Conservation (phyloP, 2,113 vertebrate genomes). For the Piaya cayana region DNA sequence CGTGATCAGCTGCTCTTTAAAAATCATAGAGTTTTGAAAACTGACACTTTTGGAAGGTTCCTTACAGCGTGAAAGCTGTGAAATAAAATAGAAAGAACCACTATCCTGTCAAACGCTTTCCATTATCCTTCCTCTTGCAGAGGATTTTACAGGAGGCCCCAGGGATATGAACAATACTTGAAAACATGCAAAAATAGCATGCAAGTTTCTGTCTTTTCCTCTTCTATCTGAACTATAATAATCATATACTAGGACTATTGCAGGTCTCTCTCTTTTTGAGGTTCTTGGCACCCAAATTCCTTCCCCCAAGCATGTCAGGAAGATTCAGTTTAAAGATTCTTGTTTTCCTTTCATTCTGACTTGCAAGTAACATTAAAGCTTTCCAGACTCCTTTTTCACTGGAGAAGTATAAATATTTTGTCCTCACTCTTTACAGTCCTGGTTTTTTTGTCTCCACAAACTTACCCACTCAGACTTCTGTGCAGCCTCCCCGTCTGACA, state of each 20-base stretch:
- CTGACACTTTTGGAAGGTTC: background rate
- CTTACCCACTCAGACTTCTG: background rate
- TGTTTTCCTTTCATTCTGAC: background rate
- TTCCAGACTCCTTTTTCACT: background rate
- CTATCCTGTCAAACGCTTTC: background rate
- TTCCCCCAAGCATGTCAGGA: background rate
- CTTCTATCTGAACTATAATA: background rate
- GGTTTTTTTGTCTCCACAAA: background rate
- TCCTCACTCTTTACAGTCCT: background rate
- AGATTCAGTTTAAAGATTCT: background rate
- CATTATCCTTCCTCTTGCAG: background rate
- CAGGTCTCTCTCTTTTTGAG: background rate
- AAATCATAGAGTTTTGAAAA: background rate
- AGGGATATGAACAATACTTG: background rate
- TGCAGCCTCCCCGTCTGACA: background rate
- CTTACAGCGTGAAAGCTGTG: background rate
- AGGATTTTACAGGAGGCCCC: background rate
- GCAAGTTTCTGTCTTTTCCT: background rate
- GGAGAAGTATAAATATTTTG: background rate
- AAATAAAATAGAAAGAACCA: background rate
- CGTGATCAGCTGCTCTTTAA: background rate
- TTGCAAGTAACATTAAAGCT: slow-evolving; percentile 1
- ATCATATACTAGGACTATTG: background rate
- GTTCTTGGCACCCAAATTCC: background rate
- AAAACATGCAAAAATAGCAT: background rate